A percentile compares a stretch with the other conserved stretches of the same genome.
phyloP scores from a whole-genome alignment of 2,888 invertebrate species.

The Drosophila stalkeri region DNA sequence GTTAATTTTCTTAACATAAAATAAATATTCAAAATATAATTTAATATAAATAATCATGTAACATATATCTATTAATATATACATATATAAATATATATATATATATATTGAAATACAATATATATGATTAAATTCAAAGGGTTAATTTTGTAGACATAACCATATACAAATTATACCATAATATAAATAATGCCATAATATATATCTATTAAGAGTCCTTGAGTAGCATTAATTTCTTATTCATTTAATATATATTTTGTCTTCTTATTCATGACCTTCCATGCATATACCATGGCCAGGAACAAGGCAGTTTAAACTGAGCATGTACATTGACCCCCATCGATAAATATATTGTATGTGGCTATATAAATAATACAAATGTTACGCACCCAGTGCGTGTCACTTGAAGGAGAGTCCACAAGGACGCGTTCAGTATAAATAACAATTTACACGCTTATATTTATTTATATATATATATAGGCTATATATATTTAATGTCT shows the following conservation, averaged over 20 bases:
- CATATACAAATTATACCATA: too few relatives aligned
- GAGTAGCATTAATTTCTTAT: background rate
- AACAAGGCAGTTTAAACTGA: conserved; percentile 10
- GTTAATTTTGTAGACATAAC: background rate
- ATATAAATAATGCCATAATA: too few relatives aligned
- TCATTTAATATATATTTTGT: background rate
- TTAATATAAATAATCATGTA: too few relatives aligned
- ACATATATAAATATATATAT: too few relatives aligned
- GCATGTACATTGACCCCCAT: conserved; percentile 12
- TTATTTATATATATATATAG: background rate
- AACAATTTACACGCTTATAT: background rate
- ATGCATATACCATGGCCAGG: background rate
- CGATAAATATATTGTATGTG: conserved; percentile 1
- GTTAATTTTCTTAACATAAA: too few relatives aligned
- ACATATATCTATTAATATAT: too few relatives aligned
- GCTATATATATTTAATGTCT: conserved; percentile 32
- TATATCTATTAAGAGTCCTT: background rate
- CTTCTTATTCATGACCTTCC: background rate
- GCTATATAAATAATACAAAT: conserved; percentile 14
- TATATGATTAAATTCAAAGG: too few relatives aligned
- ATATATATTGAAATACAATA: too few relatives aligned
- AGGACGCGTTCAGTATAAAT: background rate
- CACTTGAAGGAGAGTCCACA: conserved; percentile 22
- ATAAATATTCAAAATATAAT: too few relatives aligned
- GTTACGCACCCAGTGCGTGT: conserved; percentile 42